These are phyloP conservation scores for Drosophila anomalipes DNA, from an alignment of 2,888 invertebrate species.

Conservation along the genomic window DNA sequence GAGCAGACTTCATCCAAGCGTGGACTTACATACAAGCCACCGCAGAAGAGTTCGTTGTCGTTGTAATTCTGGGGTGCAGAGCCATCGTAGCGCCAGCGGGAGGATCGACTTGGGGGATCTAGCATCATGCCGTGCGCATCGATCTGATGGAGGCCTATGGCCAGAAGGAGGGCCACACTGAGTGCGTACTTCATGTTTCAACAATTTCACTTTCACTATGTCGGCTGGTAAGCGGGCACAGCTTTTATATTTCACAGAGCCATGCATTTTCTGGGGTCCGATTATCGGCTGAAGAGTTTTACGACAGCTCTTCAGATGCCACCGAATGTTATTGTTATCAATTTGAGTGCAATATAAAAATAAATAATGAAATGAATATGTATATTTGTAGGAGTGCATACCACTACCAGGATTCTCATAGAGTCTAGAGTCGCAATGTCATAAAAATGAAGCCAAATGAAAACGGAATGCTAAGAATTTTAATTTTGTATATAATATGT, in stretches of 20 bases:
- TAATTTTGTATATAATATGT: slow-evolving; percentile 15
- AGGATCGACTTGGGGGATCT: slow-evolving; percentile 86
- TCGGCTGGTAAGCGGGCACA: not conserved
- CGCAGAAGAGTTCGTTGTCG: slow-evolving; percentile 87
- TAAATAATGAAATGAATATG: slow-evolving; percentile 35
- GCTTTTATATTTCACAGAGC: slow-evolving; percentile 37
- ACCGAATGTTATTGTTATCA: slow-evolving; percentile 43
- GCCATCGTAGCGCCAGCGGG: slow-evolving; percentile 86
- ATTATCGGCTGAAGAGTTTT: slow-evolving; percentile 63
- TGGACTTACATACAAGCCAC: slow-evolving; percentile 84
- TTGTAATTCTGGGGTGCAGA: slow-evolving; percentile 86
- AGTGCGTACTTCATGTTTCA: slow-evolving; percentile 60
- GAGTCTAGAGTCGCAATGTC: slow-evolving; percentile 22
- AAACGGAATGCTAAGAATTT: slow-evolving; percentile 11
- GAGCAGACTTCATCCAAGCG: not conserved
- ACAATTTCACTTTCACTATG: slow-evolving; percentile 67
- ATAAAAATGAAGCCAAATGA: slow-evolving; percentile 44
- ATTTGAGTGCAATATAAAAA: slow-evolving; percentile 16
- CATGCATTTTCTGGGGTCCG: slow-evolving; percentile 37
- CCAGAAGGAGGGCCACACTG: slow-evolving; percentile 53
- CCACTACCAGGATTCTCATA: not conserved
- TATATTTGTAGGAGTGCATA: slow-evolving; percentile 8
- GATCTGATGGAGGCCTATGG: slow-evolving; percentile 60
- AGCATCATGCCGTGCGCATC: slow-evolving; percentile 87
- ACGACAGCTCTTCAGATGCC: slow-evolving; percentile 51